Base-by-base conservation (phyloP, 2,113 vertebrate genomes). In the Coracopsis vasa region DNA sequence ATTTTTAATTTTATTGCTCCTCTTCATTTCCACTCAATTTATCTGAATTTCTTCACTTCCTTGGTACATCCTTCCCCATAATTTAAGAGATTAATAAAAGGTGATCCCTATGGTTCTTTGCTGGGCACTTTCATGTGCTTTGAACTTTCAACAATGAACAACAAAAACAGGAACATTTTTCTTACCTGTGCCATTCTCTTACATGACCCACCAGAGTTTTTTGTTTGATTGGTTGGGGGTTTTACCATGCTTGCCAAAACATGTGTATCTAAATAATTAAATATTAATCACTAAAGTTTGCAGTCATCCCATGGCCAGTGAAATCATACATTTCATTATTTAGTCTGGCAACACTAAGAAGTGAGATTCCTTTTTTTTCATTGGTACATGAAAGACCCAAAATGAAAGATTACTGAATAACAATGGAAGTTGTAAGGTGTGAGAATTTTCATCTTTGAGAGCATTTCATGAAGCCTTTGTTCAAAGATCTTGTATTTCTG, bases 1-100 rank as follows among this genome's bases (percentile, higher is more conserved):
- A 50, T 72, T 94, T 91, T 82, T 66, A 82, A 88, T 94, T 96
- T 85, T 95, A 92, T 92, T 96, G 53, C 91, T 79, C 67, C 28
- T 6, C 29, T 93, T 94, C 53, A 66, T 95, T 89, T 89, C 72
- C 65, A 66, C 73, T 88, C 60, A 60, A 77, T 88, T 96, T 86
- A 45, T 73, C 61, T 89, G 88, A 65, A 87, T 91, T 91, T 94
- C 80, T 84, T 95, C 95, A 87, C 92, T 94, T 88, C 45, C 62
- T 84, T 94, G 69, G 66, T 73, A 89, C 61, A 96, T 81, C 62
- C 88, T 94, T 85, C 17, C 66, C 33, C 41, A 37, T 87, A 69
- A 94, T 91, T 89, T 65, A 90, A 77, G 72, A 56, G 47, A 21
- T 39, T 1, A 83, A 92, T 84, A 96, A 92, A 92, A 91, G 42